A percentile compares a stretch with the other conserved stretches of the same genome.
These are phyloP conservation scores for Melanotaenia duboulayi DNA, from an alignment of 2,113 vertebrate species.

Conservation along the genomic window DNA sequence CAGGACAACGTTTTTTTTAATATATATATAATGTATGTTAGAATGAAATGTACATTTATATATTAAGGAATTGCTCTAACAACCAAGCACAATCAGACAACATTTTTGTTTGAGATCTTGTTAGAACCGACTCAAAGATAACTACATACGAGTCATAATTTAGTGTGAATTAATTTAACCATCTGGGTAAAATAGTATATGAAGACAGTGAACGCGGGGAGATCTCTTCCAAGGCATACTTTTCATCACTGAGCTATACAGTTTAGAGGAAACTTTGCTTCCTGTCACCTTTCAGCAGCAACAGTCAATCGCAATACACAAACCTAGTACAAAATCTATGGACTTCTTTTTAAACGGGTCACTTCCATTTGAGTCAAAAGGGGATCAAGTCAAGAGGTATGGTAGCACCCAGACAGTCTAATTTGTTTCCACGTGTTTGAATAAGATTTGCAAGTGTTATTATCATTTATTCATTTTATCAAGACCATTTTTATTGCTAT, in stretches of 20 bases:
- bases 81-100: neutral
- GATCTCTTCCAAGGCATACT: neutral
- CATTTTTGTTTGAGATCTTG: neutral
- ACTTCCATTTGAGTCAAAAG: slow-evolving; percentile 28
- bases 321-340: slow-evolving; percentile 54
- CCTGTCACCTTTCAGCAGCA: slow-evolving; percentile 35
- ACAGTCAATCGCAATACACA: slow-evolving; percentile 75
- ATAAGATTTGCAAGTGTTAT: neutral
- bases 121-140: neutral
- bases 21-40: no score
- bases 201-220: neutral
- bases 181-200: neutral
- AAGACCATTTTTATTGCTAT: no score
- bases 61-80: no score
- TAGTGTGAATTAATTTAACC: neutral
- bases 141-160: no score
- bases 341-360: slow-evolving; percentile 43
- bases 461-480: neutral
- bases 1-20: neutral
- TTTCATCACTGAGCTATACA: slow-evolving; percentile 4
- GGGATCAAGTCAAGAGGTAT: slow-evolving; percentile 48
- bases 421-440: slow-evolving; percentile 43
- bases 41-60: no score
- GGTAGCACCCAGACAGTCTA: slow-evolving; percentile 38
- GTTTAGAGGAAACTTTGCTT: slow-evolving; percentile 24